These are phyloP conservation scores for Gulo gulo DNA, from an alignment of 2,113 vertebrate species.

Conservation along the genomic window DNA sequence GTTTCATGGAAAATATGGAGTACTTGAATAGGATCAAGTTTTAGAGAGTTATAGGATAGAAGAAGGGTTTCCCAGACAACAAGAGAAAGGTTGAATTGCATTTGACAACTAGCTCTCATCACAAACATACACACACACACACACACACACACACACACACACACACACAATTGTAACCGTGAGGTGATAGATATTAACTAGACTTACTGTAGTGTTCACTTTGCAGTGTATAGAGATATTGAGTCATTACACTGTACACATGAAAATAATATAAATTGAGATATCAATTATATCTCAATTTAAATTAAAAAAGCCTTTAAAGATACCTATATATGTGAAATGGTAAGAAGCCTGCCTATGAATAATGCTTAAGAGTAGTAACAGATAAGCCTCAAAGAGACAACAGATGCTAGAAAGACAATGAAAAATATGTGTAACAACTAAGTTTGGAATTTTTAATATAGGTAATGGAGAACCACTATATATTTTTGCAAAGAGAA, in stretches of 20 bases:
- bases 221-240: not conserved
- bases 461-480: not conserved
- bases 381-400: not conserved
- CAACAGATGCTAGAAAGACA: not conserved
- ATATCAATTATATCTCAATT: not conserved
- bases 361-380: not conserved
- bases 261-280: not conserved
- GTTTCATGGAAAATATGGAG: not conserved
- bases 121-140: not conserved
- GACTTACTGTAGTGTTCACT: not conserved
- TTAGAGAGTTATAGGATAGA: not conserved
- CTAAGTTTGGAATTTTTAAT: not conserved
- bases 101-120: not conserved
- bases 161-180: not conserved
- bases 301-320: not conserved
- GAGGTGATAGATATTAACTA: not conserved
- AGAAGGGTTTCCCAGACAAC: not conserved
- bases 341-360: not conserved
- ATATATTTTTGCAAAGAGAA: slow-evolving; percentile 8
- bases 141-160: not conserved
- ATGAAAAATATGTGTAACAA: not conserved
- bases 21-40: not conserved
- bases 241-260: not conserved
- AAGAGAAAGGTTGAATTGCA: not conserved
- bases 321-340: not conserved